Conservation (phyloP, 1,140 invertebrate genomes). For the Drosophila serrata region DNA sequence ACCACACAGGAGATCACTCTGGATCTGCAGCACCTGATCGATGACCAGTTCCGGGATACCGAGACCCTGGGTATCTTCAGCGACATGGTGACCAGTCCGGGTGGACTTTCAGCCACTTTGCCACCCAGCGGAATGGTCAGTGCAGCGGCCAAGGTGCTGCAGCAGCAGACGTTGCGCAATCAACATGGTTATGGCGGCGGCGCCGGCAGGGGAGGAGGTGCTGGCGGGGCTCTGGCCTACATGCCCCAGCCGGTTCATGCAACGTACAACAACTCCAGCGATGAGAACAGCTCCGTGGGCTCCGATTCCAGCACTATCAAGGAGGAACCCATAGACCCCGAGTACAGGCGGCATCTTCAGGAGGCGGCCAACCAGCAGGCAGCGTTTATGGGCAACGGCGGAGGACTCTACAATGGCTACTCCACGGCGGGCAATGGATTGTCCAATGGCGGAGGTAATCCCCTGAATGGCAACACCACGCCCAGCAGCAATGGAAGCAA, state of each 20-base stretch:
- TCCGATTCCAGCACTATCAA: slow-evolving; percentile 83
- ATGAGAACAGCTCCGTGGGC: slow-evolving; percentile 81
- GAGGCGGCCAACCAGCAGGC: slow-evolving; percentile 84
- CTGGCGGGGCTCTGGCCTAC: slow-evolving; percentile 91
- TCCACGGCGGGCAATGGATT: slow-evolving; percentile 60
- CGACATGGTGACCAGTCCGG: slow-evolving; percentile 91
- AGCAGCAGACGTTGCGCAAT: slow-evolving; percentile 77
- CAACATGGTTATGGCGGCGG: slow-evolving; percentile 85
- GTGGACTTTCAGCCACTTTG: slow-evolving; percentile 85
- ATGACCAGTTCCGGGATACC: slow-evolving; percentile 94
- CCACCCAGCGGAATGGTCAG: slow-evolving; percentile 82
- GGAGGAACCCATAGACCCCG: slow-evolving; percentile 91
- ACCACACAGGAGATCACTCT: slow-evolving; percentile 95
- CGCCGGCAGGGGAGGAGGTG: slow-evolving; percentile 63
- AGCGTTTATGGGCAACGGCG: slow-evolving; percentile 76
- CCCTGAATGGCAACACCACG: slow-evolving; percentile 84
- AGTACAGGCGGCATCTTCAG: slow-evolving; percentile 88
- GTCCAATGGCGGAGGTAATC: slow-evolving; percentile 85
- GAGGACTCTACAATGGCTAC: slow-evolving; percentile 85
- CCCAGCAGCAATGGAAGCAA: slow-evolving; percentile 86
- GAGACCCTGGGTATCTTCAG: slow-evolving; percentile 90
- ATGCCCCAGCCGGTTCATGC: slow-evolving; percentile 96
- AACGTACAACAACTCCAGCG: slow-evolving; percentile 87
- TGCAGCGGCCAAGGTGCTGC: slow-evolving; percentile 84
- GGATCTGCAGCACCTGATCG: slow-evolving; percentile 94